Evolutionary conservation across 2,797 vertebrate species (phyloP).

Genomic region (Neosalanx taihuensis): DNA sequence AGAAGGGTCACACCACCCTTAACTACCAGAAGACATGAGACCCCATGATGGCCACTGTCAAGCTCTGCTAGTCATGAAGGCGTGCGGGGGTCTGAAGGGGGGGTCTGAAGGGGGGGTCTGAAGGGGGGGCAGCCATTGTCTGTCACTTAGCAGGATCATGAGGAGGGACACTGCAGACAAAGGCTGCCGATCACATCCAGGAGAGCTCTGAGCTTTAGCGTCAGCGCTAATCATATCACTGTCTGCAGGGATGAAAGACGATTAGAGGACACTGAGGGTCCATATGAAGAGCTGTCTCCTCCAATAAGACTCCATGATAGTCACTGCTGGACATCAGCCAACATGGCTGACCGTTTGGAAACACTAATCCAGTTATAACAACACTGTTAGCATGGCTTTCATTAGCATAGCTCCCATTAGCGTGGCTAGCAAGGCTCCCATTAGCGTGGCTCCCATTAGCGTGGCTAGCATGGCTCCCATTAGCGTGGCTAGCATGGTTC

Average conservation of each 20-base stretch:
- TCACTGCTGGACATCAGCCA: neutral
- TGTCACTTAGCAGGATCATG: slow-evolving; percentile 38
- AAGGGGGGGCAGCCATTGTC: slow-evolving; percentile 32
- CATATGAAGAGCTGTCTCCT: neutral
- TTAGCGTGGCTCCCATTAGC: neutral
- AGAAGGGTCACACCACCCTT: neutral
- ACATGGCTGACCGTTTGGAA: slow-evolving; percentile 3
- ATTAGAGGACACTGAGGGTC: slow-evolving; percentile 21
- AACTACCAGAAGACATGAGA: neutral
- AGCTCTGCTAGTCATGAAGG: slow-evolving; percentile 31
- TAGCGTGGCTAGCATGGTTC: too few species aligned
- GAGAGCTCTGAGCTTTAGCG: slow-evolving; percentile 42
- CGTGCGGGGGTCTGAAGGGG: neutral
- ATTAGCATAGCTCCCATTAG: neutral
- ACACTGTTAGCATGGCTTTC: neutral
- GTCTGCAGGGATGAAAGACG: slow-evolving; percentile 31
- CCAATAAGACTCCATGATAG: slow-evolving; percentile 12
- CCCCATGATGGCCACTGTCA: slow-evolving; percentile 19
- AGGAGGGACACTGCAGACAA: slow-evolving; percentile 29
- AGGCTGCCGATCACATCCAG: slow-evolving; percentile 19
- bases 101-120: too few species aligned
- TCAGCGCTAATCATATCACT: slow-evolving; percentile 40
- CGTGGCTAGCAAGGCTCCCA: neutral
- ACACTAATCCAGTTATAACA: slow-evolving; percentile 21
- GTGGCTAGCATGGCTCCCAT: too few species aligned